Evolutionary conservation across 2,113 vertebrate genomes (phyloP), one percentile per base, ranked within the genome.

Genomic region (Paradoxurus hermaphroditus): DNA sequence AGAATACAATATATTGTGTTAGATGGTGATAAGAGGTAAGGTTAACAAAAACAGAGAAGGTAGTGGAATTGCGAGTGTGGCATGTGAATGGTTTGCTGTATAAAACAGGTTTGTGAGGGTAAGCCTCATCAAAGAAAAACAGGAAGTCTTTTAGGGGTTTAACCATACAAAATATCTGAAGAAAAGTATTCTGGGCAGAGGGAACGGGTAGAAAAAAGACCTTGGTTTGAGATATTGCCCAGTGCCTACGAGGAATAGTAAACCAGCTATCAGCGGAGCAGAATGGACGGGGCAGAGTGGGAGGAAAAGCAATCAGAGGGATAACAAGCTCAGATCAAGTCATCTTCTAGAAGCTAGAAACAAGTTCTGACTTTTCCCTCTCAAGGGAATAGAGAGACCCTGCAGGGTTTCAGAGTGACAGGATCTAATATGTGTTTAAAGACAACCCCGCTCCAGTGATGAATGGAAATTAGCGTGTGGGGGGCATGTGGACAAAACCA

Each of bases 11-110:
- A 53, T 53, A 53, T 11, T 12, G 39, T 77, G 12, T 59, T 81
- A 62, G 6, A 62, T 25, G 15, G 11, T 75, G 21, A 8, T 78
- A 83, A 93, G 6, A 90, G 1, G 3, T 59, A 11, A 14, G 16
- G 25, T n/a, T 25, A 63, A 53, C 27, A 34, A 68, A 75, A 34
- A 77, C 46, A 65, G 27, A 59, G 19, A 18, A 67, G 0, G 6
- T 41, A 16, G 1, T 0, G 0, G 4, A 9, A 11, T 49, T 59
- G 2, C 39, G 18, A 77, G 3, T 72, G 1, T 39, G 25, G 8
- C 9, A 49, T 29, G 15, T 59, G 15, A 89, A 5, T 3, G 19
- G 1, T 77, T 36, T 65, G 34, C 4, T 72, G 21, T 36, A 82
- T 59, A 78, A 81, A 59, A 49, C 65, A 73, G 6, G 27, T 90